Conservation (phyloP, 2,797 vertebrate genomes). For the Melanotaenia maccullochi region DNA sequence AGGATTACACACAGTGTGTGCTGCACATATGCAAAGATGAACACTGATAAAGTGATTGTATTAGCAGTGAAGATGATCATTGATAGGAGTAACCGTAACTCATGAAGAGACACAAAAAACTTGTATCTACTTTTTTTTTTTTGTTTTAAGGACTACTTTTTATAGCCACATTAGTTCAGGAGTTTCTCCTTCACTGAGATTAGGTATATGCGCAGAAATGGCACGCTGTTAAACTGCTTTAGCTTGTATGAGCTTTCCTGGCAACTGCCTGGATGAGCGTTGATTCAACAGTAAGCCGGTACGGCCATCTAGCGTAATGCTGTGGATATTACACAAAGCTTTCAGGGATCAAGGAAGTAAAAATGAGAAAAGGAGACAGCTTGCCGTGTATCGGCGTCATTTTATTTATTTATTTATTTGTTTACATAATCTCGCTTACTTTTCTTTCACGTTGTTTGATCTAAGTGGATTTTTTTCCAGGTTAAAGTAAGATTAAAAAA, state of each 20-base stretch:
- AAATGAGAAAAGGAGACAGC: conserved; percentile 20
- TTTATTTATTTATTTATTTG: background rate
- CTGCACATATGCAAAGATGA: conserved; percentile 22
- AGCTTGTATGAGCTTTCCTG: conserved; percentile 30
- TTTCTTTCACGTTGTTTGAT: background rate
- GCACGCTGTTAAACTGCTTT: conserved; percentile 32
- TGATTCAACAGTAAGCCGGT: conserved; percentile 39
- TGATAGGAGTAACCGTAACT: background rate
- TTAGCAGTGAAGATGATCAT: conserved; percentile 9
- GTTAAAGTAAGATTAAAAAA: background rate
- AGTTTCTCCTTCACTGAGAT: conserved; percentile 3
- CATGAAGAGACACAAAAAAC: background rate
- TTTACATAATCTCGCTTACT: background rate
- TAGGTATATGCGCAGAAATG: conserved; percentile 32
- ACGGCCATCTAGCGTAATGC: conserved; percentile 78
- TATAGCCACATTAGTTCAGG: background rate
- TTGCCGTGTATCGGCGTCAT: conserved; percentile 7
- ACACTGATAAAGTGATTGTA: conserved; percentile 18
- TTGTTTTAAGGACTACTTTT: conserved; percentile 2
- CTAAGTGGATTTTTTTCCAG: background rate
- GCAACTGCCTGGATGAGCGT: conserved; percentile 29
- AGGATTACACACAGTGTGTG: conserved; percentile 31
- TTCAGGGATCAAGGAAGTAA: conserved; percentile 43
- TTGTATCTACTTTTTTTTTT: background rate
- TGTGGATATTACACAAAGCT: conserved; percentile 70